phyloP scores from a whole-genome alignment of 2,113 vertebrate genomes.

The Echinops telfairi region DNA sequence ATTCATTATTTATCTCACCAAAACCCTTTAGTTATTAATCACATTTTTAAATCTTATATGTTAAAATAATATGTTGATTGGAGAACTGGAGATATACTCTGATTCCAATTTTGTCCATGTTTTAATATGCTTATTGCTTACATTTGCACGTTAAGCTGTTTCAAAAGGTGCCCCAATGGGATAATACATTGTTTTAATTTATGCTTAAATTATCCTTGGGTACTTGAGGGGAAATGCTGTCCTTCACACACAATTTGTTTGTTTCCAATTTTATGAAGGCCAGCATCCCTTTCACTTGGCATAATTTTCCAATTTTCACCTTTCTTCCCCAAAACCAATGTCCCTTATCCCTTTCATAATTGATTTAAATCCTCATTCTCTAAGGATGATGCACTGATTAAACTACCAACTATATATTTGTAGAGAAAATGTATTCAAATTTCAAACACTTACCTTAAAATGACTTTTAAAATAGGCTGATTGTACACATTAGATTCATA shows the following conservation, averaged over 20 bases:
- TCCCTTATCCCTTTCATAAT: background rate
- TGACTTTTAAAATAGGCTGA: background rate
- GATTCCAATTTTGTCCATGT: no score
- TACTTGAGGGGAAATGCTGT: background rate
- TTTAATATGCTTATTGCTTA: background rate
- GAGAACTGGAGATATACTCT: no score
- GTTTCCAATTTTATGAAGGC: background rate
- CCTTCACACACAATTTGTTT: background rate
- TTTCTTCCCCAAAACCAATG: no score
- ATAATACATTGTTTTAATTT: background rate
- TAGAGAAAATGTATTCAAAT: background rate
- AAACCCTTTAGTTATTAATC: background rate
- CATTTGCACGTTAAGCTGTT: no score
- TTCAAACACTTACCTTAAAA: background rate
- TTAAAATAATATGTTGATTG: background rate
- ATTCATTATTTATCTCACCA: background rate
- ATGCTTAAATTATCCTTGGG: background rate
- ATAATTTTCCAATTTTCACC: background rate
- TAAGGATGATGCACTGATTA: background rate
- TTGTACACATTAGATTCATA: background rate
- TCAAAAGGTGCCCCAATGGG: background rate
- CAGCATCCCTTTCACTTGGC: background rate
- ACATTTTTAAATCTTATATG: background rate
- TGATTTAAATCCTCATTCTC: background rate
- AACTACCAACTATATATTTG: background rate